Conservation (phyloP, 1,140 invertebrate genomes). For the Ectropis grisescens region DNA sequence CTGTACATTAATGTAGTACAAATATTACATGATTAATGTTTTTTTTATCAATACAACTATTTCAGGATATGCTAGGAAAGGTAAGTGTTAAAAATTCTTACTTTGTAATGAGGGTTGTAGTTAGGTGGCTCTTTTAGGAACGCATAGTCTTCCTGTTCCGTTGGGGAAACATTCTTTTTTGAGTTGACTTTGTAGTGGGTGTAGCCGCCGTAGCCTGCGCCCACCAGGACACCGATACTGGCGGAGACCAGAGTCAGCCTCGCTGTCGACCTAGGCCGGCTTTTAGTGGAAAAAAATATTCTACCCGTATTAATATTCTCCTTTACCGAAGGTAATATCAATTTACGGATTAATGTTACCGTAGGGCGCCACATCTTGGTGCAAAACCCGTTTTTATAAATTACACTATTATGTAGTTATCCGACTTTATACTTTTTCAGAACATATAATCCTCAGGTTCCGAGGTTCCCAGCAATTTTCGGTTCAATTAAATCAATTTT, state of each 20-base stretch:
- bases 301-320: conserved; percentile 34
- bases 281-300: conserved; percentile 44
- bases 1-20: no score
- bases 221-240: conserved; percentile 58
- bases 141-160: conserved; percentile 36
- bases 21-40: no score
- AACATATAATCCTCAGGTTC: no score
- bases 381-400: no score
- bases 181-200: conserved; percentile 63
- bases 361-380: conserved; percentile 53
- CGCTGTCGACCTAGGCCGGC: conserved; percentile 40
- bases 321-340: conserved; percentile 34
- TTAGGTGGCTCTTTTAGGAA: conserved; percentile 44
- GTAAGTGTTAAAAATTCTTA: no score
- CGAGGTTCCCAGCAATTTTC: no score
- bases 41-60: no score
- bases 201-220: conserved; percentile 61
- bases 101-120: conserved; percentile 49
- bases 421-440: no score
- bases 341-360: conserved; percentile 39
- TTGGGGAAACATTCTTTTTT: conserved; percentile 22
- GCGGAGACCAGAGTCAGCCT: conserved; percentile 58
- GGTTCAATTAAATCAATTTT: no score
- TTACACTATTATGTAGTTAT: no score
- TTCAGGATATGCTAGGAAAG: no score